Conservation (phyloP, 2,113 vertebrate genomes). For the Galemys pyrenaicus region DNA sequence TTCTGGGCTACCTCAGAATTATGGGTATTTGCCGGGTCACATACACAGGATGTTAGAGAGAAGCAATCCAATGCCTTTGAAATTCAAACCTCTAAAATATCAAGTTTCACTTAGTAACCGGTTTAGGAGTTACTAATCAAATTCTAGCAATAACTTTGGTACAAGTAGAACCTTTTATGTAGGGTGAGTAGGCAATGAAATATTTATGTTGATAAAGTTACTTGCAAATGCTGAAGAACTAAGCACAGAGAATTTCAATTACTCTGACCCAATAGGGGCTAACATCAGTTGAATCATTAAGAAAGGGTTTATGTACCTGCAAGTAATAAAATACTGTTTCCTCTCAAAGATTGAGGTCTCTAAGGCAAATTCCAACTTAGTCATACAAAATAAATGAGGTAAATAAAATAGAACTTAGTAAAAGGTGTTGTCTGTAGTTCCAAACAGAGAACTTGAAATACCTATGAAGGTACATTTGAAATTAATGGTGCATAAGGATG, state of each 20-base stretch:
- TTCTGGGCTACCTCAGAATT: not conserved
- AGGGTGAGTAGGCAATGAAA: slow-evolving; percentile 60
- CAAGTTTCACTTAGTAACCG: not conserved
- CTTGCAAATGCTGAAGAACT: slow-evolving; percentile 54
- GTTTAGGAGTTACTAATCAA: slow-evolving; percentile 56
- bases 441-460: slow-evolving; percentile 61
- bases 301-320: slow-evolving; percentile 64
- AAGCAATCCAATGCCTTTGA: not conserved
- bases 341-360: slow-evolving; percentile 58
- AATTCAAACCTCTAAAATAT: slow-evolving; percentile 36
- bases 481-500: slow-evolving; percentile 68
- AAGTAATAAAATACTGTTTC: slow-evolving; percentile 77
- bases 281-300: slow-evolving; percentile 66
- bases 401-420: slow-evolving; percentile 63
- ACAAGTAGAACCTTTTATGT: slow-evolving; percentile 45
- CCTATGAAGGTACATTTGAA: slow-evolving; percentile 67
- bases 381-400: slow-evolving; percentile 72
- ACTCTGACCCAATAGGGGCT: slow-evolving; percentile 54
- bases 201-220: slow-evolving; percentile 64
- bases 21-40: not conserved
- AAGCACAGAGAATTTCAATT: slow-evolving; percentile 65
- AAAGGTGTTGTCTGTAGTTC: slow-evolving; percentile 62
- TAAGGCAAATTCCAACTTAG: slow-evolving; percentile 65
- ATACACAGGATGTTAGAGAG: not conserved
- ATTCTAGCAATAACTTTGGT: slow-evolving; percentile 48